Base-by-base conservation (phyloP, 35 echinoderm and acorn worm species). In the Lytechinus pictus region DNA sequence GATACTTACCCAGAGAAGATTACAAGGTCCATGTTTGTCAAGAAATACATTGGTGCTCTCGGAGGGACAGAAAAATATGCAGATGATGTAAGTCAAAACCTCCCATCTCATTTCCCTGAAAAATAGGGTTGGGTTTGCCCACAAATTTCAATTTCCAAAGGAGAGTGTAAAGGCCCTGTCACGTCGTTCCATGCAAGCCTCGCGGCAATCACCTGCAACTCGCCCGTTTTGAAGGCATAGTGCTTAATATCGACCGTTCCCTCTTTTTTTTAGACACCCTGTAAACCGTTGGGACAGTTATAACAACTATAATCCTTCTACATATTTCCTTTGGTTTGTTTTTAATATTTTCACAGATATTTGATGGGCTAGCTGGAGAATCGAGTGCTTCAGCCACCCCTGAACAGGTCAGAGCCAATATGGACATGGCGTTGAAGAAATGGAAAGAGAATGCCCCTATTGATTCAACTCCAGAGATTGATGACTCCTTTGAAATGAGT, bases 61-160 rank as follows among this genome's bases (percentile, higher is more conserved):
- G 92, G 92, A 55, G 92, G 92, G 27, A 55, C 92, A n/a, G 54
- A 93, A 24, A 27, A 55, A 57, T 93, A 93, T 93, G 92, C 52
- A 54, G 57, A 93, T 93, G 92, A 93, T 54, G 92, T 93, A 93
- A 55, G 92, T 10, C 33, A 52, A 54, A n/a, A 28, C 66, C 19
- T 8, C 66, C 19, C 66, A 16, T 24, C 66, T 24, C 66, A 16
- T 24, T 24, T 66, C 61, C 14, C 61, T 21, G 14, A 21, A 54
- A 27, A 1, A 54, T 8, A 92, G 52, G 8, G 91, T 54, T 24
- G 53, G 9, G 14, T 92, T 21, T 92, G 4, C 91, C 4, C 7
- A 88, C 27, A 52, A 24, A 5, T 13, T 92, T 1, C 33, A 44
- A 2, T 44, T 44, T 44, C 33, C 33, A 44, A 44, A 44, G 33